These are phyloP conservation scores for Rhinoderma darwinii DNA, from an alignment of 2,113 vertebrate genomes.

Conservation along the genomic window DNA sequence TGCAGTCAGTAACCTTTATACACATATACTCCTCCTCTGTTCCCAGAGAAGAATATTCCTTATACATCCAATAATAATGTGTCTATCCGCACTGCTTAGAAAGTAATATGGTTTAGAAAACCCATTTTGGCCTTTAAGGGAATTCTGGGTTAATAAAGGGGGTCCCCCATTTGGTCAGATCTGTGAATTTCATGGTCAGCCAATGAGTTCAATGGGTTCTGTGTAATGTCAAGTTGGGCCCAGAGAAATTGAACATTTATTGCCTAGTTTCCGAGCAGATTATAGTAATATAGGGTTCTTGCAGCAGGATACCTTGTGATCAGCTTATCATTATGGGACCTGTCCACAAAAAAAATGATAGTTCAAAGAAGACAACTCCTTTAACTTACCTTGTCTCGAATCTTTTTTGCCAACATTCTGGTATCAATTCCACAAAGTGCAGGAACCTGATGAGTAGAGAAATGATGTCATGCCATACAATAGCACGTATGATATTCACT, in stretches of 20 bases:
- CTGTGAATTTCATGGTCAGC: neutral
- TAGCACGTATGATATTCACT: too few species aligned
- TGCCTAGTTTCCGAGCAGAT: neutral
- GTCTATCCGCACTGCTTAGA: too few species aligned
- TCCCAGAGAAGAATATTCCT: too few species aligned
- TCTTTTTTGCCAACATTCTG: constrained; percentile 92
- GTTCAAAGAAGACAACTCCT: neutral
- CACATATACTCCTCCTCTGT: too few species aligned
- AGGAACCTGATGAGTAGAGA: constrained; percentile 80
- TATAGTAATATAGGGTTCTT: too few species aligned
- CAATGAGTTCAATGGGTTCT: neutral
- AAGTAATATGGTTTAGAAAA: too few species aligned
- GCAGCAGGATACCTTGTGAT: neutral
- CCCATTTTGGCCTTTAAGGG: too few species aligned
- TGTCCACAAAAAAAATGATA: neutral
- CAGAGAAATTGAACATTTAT: neutral
- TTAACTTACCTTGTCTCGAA: constrained; percentile 86
- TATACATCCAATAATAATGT: too few species aligned
- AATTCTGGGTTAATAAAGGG: too few species aligned
- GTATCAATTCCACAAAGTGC: constrained; percentile 94
- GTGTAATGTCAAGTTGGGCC: neutral
- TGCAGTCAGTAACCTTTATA: too few species aligned
- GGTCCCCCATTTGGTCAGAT: neutral
- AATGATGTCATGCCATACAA: neutral
- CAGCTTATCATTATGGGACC: neutral